These are phyloP conservation scores for Uropsilus gracilis DNA, from an alignment of 2,113 vertebrate genomes.

Conservation along the genomic window DNA sequence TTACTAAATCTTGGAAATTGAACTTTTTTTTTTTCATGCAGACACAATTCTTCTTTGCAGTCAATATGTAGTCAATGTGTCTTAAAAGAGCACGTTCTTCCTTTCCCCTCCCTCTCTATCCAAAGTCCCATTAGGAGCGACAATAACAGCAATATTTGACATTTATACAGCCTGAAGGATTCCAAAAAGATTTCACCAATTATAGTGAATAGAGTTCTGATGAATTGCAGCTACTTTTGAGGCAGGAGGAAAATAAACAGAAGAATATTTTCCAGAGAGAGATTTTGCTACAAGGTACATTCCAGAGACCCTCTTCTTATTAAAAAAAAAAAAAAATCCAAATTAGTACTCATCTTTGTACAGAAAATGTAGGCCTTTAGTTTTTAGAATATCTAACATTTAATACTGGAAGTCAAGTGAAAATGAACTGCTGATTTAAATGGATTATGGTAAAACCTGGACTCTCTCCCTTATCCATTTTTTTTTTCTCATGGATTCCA, in stretches of 20 bases:
- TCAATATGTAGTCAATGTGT: conserved; percentile 55
- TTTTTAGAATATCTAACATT: neutral
- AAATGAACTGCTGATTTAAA: neutral
- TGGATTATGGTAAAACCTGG: neutral
- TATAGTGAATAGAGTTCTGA: conserved; percentile 44
- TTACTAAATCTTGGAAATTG: conserved; percentile 68
- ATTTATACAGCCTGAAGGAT: conserved; percentile 62
- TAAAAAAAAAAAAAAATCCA: neutral
- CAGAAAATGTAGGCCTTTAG: neutral
- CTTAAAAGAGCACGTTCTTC: conserved; percentile 41
- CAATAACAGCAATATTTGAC: conserved; percentile 48
- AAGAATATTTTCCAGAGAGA: neutral
- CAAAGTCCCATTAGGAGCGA: conserved; percentile 53
- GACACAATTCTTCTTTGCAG: conserved; percentile 33
- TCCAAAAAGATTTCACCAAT: conserved; percentile 50
- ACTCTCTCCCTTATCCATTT: neutral
- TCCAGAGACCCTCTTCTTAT: neutral
- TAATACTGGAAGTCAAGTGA: neutral
- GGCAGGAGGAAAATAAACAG: neutral
- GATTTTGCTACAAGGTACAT: neutral
- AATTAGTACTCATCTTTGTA: neutral
- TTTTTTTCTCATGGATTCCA: neutral
- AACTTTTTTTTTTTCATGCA: conserved; percentile 59
- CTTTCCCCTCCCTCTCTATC: neutral
- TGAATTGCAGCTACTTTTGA: conserved; percentile 3